Conservation (phyloP, 1,140 invertebrate genomes). For the Micrasema minimum region DNA sequence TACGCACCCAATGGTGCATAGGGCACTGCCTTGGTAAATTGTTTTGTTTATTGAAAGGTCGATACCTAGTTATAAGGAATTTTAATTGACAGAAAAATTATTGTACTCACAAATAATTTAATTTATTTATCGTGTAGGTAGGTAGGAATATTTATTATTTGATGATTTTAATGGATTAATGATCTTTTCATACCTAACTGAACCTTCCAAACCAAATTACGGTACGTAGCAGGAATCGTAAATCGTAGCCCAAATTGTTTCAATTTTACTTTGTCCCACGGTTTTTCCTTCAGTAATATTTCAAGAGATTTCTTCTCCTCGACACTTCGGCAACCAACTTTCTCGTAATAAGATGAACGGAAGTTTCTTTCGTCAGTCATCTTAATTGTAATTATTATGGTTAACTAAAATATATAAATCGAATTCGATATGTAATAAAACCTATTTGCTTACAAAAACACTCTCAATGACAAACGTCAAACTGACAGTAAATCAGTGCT, state of each 20-base stretch:
- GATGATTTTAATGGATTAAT: no score
- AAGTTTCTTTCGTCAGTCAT: constrained; percentile 85
- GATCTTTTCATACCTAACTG: constrained; percentile 73
- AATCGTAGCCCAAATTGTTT: constrained; percentile 87
- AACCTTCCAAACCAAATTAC: constrained; percentile 87
- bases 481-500: constrained; percentile 11
- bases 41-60: no score
- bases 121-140: no score
- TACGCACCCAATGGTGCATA: no score
- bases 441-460: background rate
- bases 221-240: constrained; percentile 82
- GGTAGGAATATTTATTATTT: constrained; percentile 11
- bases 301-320: constrained; percentile 95
- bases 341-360: constrained; percentile 89
- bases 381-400: background rate
- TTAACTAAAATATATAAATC: background rate
- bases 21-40: no score
- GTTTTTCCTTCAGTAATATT: constrained; percentile 88
- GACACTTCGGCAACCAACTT: constrained; percentile 88
- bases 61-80: no score
- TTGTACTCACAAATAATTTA: no score
- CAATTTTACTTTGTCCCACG: constrained; percentile 83
- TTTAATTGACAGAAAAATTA: no score
- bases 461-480: constrained; percentile 9
- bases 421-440: background rate